These are phyloP conservation scores for Magallana angulata DNA, from an alignment of 1,140 invertebrate species.

Conservation along the genomic window DNA sequence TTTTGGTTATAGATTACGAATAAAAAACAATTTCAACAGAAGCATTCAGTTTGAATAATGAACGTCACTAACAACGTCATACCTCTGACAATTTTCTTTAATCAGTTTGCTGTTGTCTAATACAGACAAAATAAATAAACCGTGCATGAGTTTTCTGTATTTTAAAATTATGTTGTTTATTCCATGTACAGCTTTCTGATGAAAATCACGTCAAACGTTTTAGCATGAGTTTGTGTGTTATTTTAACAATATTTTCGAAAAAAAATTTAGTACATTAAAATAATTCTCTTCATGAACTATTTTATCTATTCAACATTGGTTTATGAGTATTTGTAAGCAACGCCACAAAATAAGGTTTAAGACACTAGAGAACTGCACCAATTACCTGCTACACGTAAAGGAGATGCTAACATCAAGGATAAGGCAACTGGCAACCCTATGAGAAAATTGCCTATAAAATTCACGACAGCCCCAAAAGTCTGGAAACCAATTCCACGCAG, in stretches of 20 bases:
- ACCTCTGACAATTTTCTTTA: neutral
- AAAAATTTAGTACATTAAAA: no score
- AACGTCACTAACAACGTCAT: neutral
- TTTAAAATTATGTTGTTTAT: no score
- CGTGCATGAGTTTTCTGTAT: no score
- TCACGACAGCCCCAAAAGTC: neutral
- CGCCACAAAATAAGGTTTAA: neutral
- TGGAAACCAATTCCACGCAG: neutral
- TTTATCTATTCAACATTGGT: no score
- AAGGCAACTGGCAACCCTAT: neutral
- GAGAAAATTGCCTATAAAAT: neutral
- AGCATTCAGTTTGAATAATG: neutral
- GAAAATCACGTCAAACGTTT: no score
- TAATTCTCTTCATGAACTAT: no score
- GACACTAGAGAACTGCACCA: neutral
- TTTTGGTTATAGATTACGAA: no score
- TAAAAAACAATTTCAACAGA: neutral
- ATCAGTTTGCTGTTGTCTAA: neutral
- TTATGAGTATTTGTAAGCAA: no score
- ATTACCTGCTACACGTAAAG: neutral
- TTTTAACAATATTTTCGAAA: no score
- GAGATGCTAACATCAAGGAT: neutral
- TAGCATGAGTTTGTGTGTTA: no score
- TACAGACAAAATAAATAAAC: no score
- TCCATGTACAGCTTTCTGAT: no score